Evolutionary conservation across 2,797 vertebrate genomes (phyloP).

Genomic region (Botia almorhae): DNA sequence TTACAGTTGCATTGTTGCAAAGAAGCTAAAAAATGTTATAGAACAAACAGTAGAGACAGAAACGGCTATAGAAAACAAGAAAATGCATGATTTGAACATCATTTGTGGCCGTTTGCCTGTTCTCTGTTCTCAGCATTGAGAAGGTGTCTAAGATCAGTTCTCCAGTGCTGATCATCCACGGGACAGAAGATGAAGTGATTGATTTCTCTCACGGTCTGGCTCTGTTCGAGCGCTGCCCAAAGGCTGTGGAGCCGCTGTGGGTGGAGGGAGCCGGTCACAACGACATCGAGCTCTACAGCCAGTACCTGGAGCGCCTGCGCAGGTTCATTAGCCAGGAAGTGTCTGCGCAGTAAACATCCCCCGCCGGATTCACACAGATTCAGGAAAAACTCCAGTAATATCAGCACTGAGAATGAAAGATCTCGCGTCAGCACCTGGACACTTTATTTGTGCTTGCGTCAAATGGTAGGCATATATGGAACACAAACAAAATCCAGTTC

Average conservation of each 20-base stretch:
- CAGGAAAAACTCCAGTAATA: background rate
- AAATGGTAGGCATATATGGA: background rate
- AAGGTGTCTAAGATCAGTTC: constrained; percentile 98
- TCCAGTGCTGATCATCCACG: constrained; percentile 97
- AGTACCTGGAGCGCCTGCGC: constrained; percentile 96
- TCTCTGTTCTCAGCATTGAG: constrained; percentile 95
- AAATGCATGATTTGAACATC: too few relatives aligned
- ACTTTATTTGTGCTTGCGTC: background rate
- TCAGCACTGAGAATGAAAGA: background rate
- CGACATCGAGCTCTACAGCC: constrained; percentile 99
- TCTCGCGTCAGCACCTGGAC: background rate
- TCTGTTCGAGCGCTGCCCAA: constrained; percentile 95
- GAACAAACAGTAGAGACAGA: too few relatives aligned
- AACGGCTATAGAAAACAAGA: too few relatives aligned
- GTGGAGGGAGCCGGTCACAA: constrained; percentile 98
- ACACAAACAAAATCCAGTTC: constrained; percentile 4
- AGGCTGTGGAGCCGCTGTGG: constrained; percentile 97
- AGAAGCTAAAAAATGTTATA: too few relatives aligned
- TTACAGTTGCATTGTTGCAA: too few relatives aligned
- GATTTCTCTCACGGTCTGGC: constrained; percentile 98
- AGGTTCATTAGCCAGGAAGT: constrained; percentile 97
- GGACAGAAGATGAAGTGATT: constrained; percentile 97
- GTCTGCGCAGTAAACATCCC: constrained; percentile 64
- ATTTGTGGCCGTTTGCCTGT: too few relatives aligned
- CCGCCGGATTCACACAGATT: too few relatives aligned